Evolutionary conservation across 2,113 vertebrate species (phyloP), one percentile per base, ranked within the genome.

Genomic region (Cyanistes caeruleus): DNA sequence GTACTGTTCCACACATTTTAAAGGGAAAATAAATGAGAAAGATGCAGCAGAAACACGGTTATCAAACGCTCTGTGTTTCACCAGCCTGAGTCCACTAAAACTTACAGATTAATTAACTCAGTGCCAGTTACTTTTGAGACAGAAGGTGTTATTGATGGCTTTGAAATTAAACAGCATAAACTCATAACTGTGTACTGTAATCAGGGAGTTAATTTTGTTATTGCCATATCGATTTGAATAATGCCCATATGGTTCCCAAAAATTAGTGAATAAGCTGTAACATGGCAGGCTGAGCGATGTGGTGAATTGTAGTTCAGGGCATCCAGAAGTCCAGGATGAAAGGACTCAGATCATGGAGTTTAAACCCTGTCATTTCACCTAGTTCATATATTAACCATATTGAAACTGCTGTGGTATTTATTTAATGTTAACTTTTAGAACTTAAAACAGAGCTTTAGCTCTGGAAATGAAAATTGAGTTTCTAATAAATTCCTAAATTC

Each of bases 1-100:
- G 99, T 97, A 83, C n/a, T 91, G 23, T 63, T 63, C 20, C 35
- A 11, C 52, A 13, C 25, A 39, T 37, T 35, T 75, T 39, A 70
- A 81, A 75, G 58, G 31, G 48, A 41, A 87, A 41, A 41, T 25
- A 46, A 76, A 87, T 6, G 24, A 46, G 46, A 30, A 41, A 52
- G 27, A 22, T 12, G 19, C n/a, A 46, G 39, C 23, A 69, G 49
- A 60, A 88, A 35, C 10, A 0, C 16, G 19, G 9, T 75, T 37
- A 20, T 63, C 33, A 46, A 33, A 35, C 8, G 5, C 31, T 70
- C 1, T 1, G 3, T n/a, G 33, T 35, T 56, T 74, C 84, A 18
- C 33, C 76, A 79, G 72, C 27, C 17, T 84, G 35, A 59, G 35
- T 41, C 33, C 15, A 6, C 27, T 68, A 10, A 14, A 86, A 63